These are phyloP conservation scores for Papilio protenor DNA, from an alignment of 2,888 invertebrate species.

Conservation along the genomic window DNA sequence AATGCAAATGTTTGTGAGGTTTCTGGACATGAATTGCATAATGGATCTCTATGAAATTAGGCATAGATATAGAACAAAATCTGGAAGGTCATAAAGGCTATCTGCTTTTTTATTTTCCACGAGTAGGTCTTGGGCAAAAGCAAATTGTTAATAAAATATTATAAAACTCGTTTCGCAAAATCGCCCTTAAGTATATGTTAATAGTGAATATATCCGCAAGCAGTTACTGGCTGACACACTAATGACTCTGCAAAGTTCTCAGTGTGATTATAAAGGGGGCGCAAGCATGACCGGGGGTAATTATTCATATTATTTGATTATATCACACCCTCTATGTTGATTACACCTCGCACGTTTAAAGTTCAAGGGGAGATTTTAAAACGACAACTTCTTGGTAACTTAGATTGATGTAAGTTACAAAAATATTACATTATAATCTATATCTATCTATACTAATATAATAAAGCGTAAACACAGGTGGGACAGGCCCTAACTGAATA, in stretches of 20 bases:
- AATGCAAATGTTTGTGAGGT: no score
- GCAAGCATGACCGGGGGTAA: constrained; percentile 34
- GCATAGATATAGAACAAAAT: no score
- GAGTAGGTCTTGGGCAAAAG: no score
- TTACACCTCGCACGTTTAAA: constrained; percentile 32
- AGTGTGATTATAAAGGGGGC: constrained; percentile 37
- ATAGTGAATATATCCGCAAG: constrained; percentile 18
- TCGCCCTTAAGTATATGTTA: background rate
- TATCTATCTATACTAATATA: no score
- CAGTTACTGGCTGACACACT: constrained; percentile 24
- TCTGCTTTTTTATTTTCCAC: no score
- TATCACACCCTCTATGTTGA: constrained; percentile 40
- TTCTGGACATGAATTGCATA: no score
- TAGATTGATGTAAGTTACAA: background rate
- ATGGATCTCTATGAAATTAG: no score
- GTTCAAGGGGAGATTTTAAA: constrained; percentile 40
- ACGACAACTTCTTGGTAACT: constrained; percentile 24
- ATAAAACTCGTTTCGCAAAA: background rate
- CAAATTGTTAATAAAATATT: background rate
- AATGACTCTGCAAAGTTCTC: constrained; percentile 43
- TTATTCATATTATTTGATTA: constrained; percentile 43
- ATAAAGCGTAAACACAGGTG: no score
- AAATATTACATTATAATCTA: background rate
- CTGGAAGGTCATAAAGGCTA: no score
- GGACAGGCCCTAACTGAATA: no score